These are phyloP conservation scores for Tenthredo amoena DNA, from an alignment of 2,888 invertebrate genomes.

Conservation along the genomic window DNA sequence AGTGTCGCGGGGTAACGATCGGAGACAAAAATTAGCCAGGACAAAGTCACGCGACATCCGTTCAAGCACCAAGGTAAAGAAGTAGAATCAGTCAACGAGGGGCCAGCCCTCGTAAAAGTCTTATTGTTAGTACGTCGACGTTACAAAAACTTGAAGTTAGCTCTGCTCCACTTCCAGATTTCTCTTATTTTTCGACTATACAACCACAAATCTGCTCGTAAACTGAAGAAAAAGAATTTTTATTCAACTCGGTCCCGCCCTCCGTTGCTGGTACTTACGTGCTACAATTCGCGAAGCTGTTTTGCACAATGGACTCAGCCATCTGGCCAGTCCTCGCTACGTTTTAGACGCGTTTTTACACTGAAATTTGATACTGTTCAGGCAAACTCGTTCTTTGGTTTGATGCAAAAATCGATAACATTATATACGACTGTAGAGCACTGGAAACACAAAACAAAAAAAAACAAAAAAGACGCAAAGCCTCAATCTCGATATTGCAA, in stretches of 20 bases:
- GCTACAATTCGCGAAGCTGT: constrained; percentile 16
- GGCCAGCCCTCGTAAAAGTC: constrained; percentile 39
- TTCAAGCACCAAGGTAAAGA: not conserved
- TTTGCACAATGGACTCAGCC: not conserved
- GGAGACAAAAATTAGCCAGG: constrained; percentile 20
- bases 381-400: not conserved
- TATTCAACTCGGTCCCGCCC: constrained; percentile 29
- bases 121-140: constrained; percentile 32
- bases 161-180: constrained; percentile 24
- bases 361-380: not conserved
- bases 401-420: not conserved
- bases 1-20: constrained; percentile 1
- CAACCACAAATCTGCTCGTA: constrained; percentile 35
- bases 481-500: not conserved
- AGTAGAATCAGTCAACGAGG: constrained; percentile 10
- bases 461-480: not conserved
- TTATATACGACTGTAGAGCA: not conserved
- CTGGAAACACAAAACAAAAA: not conserved
- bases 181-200: not conserved
- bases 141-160: not conserved
- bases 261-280: not conserved
- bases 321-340: not conserved
- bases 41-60: not conserved
- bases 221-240: constrained; percentile 37
- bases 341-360: not conserved